Conservation (phyloP, 2,888 invertebrate genomes). For the Odontomyia ornata region DNA sequence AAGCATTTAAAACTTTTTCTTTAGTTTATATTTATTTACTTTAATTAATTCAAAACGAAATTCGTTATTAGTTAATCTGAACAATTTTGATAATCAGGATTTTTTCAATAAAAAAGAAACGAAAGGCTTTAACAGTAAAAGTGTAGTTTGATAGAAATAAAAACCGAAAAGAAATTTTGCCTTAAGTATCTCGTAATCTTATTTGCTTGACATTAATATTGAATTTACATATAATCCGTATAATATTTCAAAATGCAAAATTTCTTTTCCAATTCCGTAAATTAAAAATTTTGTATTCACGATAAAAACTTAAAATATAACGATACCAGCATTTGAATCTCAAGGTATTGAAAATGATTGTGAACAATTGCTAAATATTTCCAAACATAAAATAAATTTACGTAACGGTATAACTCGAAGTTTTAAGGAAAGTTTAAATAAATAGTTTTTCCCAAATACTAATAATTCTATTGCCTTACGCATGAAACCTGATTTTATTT, state of each 20-base stretch:
- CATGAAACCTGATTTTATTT: too few relatives aligned
- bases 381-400: neutral
- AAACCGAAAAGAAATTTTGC: slow-evolving; percentile 29
- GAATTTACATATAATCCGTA: too few relatives aligned
- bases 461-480: too few relatives aligned
- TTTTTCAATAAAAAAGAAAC: slow-evolving; percentile 44
- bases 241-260: slow-evolving; percentile 8
- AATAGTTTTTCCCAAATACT: too few relatives aligned
- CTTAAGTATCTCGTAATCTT: neutral
- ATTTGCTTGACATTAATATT: too few relatives aligned
- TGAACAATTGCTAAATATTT: neutral
- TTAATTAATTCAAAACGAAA: slow-evolving; percentile 58
- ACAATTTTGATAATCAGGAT: neutral
- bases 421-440: too few relatives aligned
- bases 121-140: slow-evolving; percentile 43
- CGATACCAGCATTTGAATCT: too few relatives aligned
- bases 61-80: neutral
- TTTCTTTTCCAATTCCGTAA: slow-evolving; percentile 17
- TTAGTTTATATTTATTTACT: slow-evolving; percentile 63
- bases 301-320: neutral
- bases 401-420: neutral
- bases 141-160: neutral
- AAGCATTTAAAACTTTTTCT: slow-evolving; percentile 63
- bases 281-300: neutral
- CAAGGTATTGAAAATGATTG: too few relatives aligned